Base-by-base conservation (phyloP, 2,888 invertebrate species). In the Pristionchus entomophagus region DNA sequence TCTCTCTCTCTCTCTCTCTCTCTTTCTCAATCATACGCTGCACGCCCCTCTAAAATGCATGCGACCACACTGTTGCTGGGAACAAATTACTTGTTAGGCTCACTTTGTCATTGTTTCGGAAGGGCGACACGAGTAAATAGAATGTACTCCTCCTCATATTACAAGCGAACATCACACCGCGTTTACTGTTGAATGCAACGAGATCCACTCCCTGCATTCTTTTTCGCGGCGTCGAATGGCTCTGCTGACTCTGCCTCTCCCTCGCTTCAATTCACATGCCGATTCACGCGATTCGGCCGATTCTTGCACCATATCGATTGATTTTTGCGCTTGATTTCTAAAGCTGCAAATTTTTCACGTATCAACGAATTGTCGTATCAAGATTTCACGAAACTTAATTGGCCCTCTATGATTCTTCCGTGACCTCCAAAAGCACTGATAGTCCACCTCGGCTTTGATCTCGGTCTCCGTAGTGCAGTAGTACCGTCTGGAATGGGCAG, bases 161-260 rank as follows among this genome's bases (percentile, higher is more conserved):
- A 65, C 65, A 65, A 32, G 65, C n/a, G 65, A 65, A 65, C 65
- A 65, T 65, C 65, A 65, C 65, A 65, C 65, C 2, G n/a, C n/a
- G n/a, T n/a, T n/a, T n/a, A n/a, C 35, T 35, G 65, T 65, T 65
- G 65, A n/a, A n/a, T 65, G 65, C 65, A 65, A 65, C 65, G 65
- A 35, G 62, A 32, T 62, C 29, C 62, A 22, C 29, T 32, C 22
- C n/a, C 26, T 32, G 65, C 65, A 65, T 65, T 65, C 65, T 65
- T 29, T 65, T 65, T 65, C 65, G 8, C 17, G 17, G 51, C 19
- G 35, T 65, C 35, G 35, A 38, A 65, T 19, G 19, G 29, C 14
- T 17, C n/a, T n/a, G n/a, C n/a, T 19, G 19, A 45, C 45, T 10
- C 14, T 14, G 45, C 45, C 8, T 45, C 14, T 45, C 45, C 45